Percentiles rank a stretch among this genome's conserved stretches.
Evolutionary conservation across 2,797 vertebrate species (phyloP).

Genomic region (Gymnothorax reevesii): DNA sequence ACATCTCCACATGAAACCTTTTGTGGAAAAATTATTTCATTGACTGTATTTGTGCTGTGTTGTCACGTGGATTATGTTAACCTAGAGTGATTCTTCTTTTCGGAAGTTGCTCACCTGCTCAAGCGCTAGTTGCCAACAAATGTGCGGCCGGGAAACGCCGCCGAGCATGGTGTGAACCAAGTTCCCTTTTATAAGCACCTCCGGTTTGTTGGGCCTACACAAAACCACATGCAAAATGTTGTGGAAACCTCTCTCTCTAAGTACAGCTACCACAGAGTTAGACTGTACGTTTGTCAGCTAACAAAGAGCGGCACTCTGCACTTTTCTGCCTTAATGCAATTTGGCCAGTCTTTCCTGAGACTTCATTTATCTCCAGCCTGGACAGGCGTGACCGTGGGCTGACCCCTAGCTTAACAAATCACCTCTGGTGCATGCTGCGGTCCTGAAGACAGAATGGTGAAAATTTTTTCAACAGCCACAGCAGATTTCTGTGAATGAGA

Average conservation of each 20-base stretch:
- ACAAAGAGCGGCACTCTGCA: neutral
- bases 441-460: neutral
- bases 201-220: neutral
- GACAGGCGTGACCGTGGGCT: neutral
- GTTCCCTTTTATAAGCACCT: neutral
- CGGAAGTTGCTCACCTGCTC: slow-evolving; percentile 33
- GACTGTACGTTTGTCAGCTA: neutral
- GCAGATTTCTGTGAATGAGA: neutral
- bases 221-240: neutral
- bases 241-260: neutral
- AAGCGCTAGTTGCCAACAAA: slow-evolving; percentile 26
- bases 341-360: neutral
- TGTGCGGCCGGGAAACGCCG: neutral
- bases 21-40: neutral
- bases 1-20: neutral
- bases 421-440: neutral
- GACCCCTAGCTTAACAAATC: neutral
- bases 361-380: neutral
- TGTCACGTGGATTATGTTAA: slow-evolving; percentile 2
- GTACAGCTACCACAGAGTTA: neutral
- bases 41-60: neutral
- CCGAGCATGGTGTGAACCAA: neutral
- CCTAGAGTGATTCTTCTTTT: neutral
- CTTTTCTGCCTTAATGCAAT: slow-evolving; percentile 1
- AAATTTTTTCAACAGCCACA: neutral